Percentiles rank a stretch among this genome's conserved stretches.
Conservation (phyloP, 2,113 vertebrate genomes). For the Albula glossodonta region DNA sequence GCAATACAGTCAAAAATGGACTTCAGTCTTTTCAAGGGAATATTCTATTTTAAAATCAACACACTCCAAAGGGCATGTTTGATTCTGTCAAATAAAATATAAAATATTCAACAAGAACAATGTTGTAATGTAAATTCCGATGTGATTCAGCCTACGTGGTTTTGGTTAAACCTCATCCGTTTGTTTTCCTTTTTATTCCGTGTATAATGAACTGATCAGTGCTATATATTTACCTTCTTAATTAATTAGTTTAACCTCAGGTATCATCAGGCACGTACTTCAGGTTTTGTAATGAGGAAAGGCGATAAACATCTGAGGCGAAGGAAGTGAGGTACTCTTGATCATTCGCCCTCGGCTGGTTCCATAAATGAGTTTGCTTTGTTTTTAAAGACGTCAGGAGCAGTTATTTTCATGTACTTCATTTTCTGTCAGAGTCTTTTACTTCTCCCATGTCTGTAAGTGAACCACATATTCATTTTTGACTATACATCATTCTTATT, state of each 20-base stretch:
- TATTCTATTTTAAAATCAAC: no score
- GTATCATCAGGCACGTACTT: conserved; percentile 41
- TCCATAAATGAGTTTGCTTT: conserved; percentile 44
- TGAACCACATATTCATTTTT: neutral
- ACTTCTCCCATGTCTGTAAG: neutral
- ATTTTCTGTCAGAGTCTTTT: neutral
- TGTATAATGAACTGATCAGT: no score
- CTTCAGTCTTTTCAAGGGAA: no score
- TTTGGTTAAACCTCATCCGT: no score
- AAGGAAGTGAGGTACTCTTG: conserved; percentile 35
- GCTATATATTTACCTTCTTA: conserved; percentile 32
- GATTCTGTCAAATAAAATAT: no score
- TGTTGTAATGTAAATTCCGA: no score
- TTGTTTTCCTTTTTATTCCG: no score
- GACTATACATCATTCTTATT: neutral
- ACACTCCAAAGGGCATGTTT: no score
- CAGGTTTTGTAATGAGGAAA: conserved; percentile 24
- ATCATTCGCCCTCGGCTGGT: conserved; percentile 31
- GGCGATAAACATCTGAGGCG: conserved; percentile 12
- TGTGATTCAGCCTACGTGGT: no score
- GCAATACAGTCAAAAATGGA: no score
- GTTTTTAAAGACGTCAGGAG: conserved; percentile 45
- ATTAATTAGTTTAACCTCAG: conserved; percentile 41
- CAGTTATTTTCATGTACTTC: no score
- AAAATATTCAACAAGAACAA: no score